phyloP scores from a whole-genome alignment of 1,140 invertebrate species.

The Procambarus clarkii region DNA sequence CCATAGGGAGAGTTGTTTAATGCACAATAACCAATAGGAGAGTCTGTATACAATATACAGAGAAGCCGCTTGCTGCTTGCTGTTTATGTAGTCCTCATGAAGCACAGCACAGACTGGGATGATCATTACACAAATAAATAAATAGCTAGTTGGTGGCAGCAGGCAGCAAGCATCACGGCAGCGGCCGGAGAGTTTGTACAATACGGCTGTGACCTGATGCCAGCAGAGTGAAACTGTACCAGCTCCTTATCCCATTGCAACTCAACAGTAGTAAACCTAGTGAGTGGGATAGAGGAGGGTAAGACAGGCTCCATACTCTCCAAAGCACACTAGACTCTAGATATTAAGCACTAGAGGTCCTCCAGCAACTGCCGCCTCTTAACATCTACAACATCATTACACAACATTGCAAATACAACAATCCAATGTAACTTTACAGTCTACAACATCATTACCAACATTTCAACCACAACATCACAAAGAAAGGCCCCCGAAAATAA shows the following conservation, averaged over 20 bases:
- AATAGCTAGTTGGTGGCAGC: slow-evolving; percentile 62
- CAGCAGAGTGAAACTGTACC: slow-evolving; percentile 21
- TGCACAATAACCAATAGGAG: slow-evolving; percentile 69
- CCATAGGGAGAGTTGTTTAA: slow-evolving; percentile 39
- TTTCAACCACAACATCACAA: no score
- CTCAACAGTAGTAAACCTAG: neutral
- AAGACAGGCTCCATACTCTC: slow-evolving; percentile 31
- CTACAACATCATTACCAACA: no score
- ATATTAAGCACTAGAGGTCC: slow-evolving; percentile 65
- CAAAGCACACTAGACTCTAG: slow-evolving; percentile 65
- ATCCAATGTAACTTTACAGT: no score
- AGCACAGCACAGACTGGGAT: slow-evolving; percentile 60
- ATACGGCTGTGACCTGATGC: slow-evolving; percentile 50
- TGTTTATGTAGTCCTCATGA: slow-evolving; percentile 26
- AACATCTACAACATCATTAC: slow-evolving; percentile 55
- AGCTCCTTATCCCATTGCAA: neutral
- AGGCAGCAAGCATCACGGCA: slow-evolving; percentile 59
- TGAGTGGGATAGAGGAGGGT: slow-evolving; percentile 5
- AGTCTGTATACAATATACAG: slow-evolving; percentile 59
- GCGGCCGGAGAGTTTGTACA: slow-evolving; percentile 53
- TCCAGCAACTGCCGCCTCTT: slow-evolving; percentile 59
- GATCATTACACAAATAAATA: slow-evolving; percentile 64
- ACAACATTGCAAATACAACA: no score
- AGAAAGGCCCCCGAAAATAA: no score
- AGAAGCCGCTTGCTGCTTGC: slow-evolving; percentile 59